Evolutionary conservation across 2,888 invertebrate genomes (phyloP), one percentile per base, ranked within the genome.

Genomic region (Nemotelus nigrinus): DNA sequence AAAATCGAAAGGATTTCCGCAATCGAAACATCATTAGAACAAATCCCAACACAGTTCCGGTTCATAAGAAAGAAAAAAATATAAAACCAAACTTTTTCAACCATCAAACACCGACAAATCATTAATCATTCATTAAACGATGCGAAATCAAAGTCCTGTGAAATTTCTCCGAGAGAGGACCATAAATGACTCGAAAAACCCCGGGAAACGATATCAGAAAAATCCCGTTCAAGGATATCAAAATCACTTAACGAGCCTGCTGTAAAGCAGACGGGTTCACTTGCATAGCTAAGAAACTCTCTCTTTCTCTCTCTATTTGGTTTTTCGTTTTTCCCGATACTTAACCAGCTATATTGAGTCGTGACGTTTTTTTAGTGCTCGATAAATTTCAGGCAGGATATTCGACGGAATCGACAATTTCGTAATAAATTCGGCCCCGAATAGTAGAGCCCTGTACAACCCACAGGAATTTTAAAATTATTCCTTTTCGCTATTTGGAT

Each of bases 11-110:
- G 78, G 78, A 78, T 78, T 65, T 78, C 78, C 78, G 57, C 74
- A 78, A 78, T 78, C 78, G 78, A 78, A 78, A 72, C 48, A 74
- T 65, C 78, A 78, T 78, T 78, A 44, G 70, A 55, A 53, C 41
- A 55, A 50, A 43, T 53, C 65, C 70, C 70, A 63, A 25, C 25
- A 25, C 25, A 25, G 25, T 25, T 25, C 25, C 25, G 25, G 25
- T 25, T 25, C 25, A 25, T 25, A 25, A 25, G 25, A 25, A 25
- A 25, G 25, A 25, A 25, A 25, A 25, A 25, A 25, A 25, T 25
- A 25, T 25, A 25, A 25, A 74, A 45, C 43, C 43, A 57, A 68
- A 65, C 57, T 64, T 74, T 58, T 67, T 78, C 67, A 53, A 57
- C 58, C 65, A 44, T 67, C 78, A 78, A 78, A 78, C 58, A 47